Evolutionary conservation across 2,888 invertebrate species (phyloP).

Genomic region (Embidobia sp.): DNA sequence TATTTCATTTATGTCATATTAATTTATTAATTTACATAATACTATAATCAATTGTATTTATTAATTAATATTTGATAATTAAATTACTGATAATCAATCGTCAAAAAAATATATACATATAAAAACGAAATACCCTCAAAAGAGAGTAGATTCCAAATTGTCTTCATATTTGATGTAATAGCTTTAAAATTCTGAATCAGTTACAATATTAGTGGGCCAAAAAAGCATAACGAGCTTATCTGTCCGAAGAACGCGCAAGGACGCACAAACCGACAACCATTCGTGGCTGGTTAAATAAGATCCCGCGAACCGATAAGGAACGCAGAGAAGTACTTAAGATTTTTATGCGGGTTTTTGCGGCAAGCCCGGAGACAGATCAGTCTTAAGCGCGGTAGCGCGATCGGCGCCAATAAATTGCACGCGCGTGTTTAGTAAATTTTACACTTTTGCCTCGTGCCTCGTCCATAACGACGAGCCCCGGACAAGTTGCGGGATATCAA

Average conservation of each 20-base stretch:
- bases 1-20: too few species aligned
- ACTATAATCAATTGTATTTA: too few species aligned
- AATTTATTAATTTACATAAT: too few species aligned
- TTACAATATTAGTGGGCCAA: neutral
- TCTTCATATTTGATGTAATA: too few species aligned
- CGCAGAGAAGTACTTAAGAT: constrained; percentile 54
- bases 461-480: constrained; percentile 44
- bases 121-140: too few species aligned
- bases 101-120: too few species aligned
- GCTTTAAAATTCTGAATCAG: too few species aligned
- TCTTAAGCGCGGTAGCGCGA: constrained; percentile 49
- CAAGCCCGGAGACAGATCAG: constrained; percentile 35
- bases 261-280: constrained; percentile 16
- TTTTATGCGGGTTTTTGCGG: constrained; percentile 43
- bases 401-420: constrained; percentile 57
- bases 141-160: too few species aligned
- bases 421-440: constrained; percentile 62
- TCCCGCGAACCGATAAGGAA: constrained; percentile 48
- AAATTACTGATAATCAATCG: too few species aligned
- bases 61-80: too few species aligned
- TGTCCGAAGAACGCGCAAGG: constrained; percentile 21
- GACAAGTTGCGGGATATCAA: constrained; percentile 58
- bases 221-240: constrained; percentile 4
- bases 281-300: constrained; percentile 49
- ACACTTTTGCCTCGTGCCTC: constrained; percentile 44